phyloP scores from a whole-genome alignment of 64 coral and sea anemone species.

The Dendrophyllia cribrosa region DNA sequence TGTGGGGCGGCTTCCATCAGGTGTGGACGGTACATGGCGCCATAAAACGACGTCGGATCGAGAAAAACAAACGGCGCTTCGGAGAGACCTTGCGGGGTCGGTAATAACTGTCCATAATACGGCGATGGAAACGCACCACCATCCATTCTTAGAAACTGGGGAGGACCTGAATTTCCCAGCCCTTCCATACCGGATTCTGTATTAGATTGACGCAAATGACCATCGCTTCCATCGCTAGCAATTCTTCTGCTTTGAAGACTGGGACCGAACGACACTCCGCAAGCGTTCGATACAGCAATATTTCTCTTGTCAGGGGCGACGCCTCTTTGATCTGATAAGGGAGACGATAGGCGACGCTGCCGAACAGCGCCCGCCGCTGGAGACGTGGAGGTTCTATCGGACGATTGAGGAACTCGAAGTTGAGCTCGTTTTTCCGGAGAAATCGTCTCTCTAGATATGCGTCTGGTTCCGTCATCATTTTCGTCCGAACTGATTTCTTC shows the following conservation, averaged over 20 bases:
- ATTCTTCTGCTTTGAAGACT: conserved; percentile 22
- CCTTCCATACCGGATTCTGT: conserved; percentile 3
- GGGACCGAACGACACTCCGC: neutral
- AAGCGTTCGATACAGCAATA: neutral
- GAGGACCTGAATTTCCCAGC: neutral
- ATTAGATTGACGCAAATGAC: neutral
- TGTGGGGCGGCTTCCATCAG: conserved; percentile 64
- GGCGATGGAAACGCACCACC: conserved; percentile 22
- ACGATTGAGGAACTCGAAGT: conserved; percentile 16
- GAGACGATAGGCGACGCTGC: conserved; percentile 29
- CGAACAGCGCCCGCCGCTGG: conserved; percentile 15
- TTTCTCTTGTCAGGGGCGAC: neutral
- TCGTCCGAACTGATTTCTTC: conserved; percentile 65
- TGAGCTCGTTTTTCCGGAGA: conserved; percentile 30
- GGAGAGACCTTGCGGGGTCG: conserved; percentile 6
- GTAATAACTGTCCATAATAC: conserved; percentile 6
- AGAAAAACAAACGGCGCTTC: conserved; percentile 40
- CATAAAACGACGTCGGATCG: conserved; percentile 39
- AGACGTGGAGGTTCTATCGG: neutral
- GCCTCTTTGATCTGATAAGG: conserved; percentile 30
- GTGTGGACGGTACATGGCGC: conserved; percentile 47
- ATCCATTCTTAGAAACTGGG: conserved; percentile 43
- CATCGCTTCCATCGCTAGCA: neutral
- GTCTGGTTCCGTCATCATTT: conserved; percentile 39
- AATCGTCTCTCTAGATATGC: neutral